These are phyloP conservation scores for Thalpophila matura DNA, from an alignment of 2,888 invertebrate genomes.

Conservation along the genomic window DNA sequence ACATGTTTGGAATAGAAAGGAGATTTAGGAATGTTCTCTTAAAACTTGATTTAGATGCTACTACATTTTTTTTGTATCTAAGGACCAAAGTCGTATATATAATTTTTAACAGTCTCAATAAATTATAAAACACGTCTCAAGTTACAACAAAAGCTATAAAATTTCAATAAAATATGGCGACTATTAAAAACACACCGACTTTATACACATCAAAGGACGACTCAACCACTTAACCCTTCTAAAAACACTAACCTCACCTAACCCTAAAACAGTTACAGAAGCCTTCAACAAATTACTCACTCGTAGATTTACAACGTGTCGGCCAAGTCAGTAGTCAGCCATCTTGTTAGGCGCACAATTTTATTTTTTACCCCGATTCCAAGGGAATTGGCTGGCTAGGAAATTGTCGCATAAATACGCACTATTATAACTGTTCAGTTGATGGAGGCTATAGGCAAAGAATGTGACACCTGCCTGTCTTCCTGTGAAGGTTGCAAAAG, in stretches of 20 bases:
- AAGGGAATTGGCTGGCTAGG: conserved; percentile 54
- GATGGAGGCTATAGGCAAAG: conserved; percentile 33
- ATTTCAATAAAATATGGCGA: conserved; percentile 29
- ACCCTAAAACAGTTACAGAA: conserved; percentile 38
- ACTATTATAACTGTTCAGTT: conserved; percentile 56
- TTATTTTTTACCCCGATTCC: conserved; percentile 69
- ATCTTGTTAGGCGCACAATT: conserved; percentile 74
- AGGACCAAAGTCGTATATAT: conserved; percentile 15
- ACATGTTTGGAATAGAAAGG: conserved; percentile 19
- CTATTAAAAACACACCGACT: conserved; percentile 44
- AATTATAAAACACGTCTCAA: conserved; percentile 28
- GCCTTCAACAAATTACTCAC: conserved; percentile 58
- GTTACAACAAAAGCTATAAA: conserved; percentile 31
- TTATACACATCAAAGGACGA: conserved; percentile 12
- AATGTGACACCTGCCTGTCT: conserved; percentile 51
- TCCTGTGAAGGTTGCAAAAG: conserved; percentile 38
- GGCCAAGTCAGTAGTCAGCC: conserved; percentile 62
- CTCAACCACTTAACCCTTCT: conserved; percentile 20
- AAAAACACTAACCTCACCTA: conserved; percentile 50
- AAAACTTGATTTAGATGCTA: conserved; percentile 5
- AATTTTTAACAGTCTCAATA: conserved; percentile 17
- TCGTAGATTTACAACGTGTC: conserved; percentile 73
- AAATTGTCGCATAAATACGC: conserved; percentile 54
- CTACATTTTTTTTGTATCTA: conserved; percentile 3
- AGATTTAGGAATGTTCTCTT: background rate